Conservation (phyloP, 1,140 invertebrate species). For the Eumaeus atala region DNA sequence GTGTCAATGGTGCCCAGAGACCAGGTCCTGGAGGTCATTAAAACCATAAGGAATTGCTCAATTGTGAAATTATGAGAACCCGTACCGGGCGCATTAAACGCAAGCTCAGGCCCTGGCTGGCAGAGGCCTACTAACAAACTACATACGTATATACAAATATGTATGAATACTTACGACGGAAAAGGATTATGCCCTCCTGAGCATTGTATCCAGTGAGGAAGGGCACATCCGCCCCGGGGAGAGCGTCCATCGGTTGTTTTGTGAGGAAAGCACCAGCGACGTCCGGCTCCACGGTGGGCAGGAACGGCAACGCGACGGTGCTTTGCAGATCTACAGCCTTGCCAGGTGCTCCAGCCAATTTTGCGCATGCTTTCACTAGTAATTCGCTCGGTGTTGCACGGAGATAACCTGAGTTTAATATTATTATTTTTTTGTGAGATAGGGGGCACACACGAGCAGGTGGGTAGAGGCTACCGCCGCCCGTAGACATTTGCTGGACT, state of each 20-base stretch:
- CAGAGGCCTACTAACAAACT: background rate
- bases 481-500: too few species aligned
- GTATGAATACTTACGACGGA: constrained; percentile 59
- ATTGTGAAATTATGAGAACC: too few species aligned
- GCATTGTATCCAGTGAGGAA: constrained; percentile 75
- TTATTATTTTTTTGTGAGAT: too few species aligned
- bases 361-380: constrained; percentile 62
- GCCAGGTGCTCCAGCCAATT: constrained; percentile 53
- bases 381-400: constrained; percentile 64
- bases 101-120: too few species aligned
- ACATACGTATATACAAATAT: background rate
- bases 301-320: constrained; percentile 72
- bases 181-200: constrained; percentile 74
- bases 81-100: too few species aligned
- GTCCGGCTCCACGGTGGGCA: constrained; percentile 65
- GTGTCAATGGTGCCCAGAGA: too few species aligned
- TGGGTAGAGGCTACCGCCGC: too few species aligned
- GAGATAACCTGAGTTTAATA: constrained; percentile 60
- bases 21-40: too few species aligned
- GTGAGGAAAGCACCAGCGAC: constrained; percentile 72
- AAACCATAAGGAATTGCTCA: too few species aligned
- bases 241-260: constrained; percentile 65
- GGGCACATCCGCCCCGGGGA: constrained; percentile 70
- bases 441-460: too few species aligned
- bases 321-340: constrained; percentile 67